These are phyloP conservation scores for Lypha dubia DNA, from an alignment of 2,888 invertebrate genomes.

Conservation along the genomic window DNA sequence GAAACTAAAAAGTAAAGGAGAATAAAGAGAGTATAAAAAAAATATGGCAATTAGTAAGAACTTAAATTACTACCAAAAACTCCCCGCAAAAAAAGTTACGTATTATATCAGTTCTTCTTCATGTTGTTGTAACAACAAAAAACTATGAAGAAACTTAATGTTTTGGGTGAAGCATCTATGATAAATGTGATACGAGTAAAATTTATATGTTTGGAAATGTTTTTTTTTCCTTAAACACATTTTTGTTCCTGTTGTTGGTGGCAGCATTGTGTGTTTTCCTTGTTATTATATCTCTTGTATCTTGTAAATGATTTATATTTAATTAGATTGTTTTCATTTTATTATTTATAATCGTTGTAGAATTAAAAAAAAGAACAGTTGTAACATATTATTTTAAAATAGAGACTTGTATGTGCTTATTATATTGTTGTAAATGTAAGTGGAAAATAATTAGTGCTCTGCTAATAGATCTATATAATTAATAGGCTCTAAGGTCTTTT, in stretches of 20 bases:
- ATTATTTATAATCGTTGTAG: not conserved
- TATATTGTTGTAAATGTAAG: constrained; percentile 20
- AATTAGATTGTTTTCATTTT: constrained; percentile 40
- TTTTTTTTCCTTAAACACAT: constrained; percentile 1
- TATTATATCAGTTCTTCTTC: not conserved
- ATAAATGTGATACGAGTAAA: constrained; percentile 56
- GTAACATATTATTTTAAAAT: not conserved
- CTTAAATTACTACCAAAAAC: constrained; percentile 55
- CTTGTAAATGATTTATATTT: constrained; percentile 61
- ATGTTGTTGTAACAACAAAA: constrained; percentile 8
- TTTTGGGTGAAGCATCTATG: constrained; percentile 49
- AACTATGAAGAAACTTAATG: constrained; percentile 42
- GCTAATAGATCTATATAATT: no score
- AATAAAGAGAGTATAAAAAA: constrained; percentile 73
- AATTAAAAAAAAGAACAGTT: no score
- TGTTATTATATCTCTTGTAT: constrained; percentile 7
- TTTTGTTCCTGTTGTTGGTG: constrained; percentile 2
- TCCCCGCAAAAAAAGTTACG: constrained; percentile 21
- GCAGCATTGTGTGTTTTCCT: not conserved
- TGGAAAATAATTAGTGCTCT: constrained; percentile 40
- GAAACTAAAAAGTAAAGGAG: constrained; percentile 74
- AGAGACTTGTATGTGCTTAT: not conserved
- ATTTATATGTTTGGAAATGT: constrained; percentile 46
- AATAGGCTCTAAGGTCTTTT: no score
- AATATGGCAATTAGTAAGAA: constrained; percentile 65